Conservation (phyloP, 2,888 invertebrate species). For the Zygothrica quintamaculata region DNA sequence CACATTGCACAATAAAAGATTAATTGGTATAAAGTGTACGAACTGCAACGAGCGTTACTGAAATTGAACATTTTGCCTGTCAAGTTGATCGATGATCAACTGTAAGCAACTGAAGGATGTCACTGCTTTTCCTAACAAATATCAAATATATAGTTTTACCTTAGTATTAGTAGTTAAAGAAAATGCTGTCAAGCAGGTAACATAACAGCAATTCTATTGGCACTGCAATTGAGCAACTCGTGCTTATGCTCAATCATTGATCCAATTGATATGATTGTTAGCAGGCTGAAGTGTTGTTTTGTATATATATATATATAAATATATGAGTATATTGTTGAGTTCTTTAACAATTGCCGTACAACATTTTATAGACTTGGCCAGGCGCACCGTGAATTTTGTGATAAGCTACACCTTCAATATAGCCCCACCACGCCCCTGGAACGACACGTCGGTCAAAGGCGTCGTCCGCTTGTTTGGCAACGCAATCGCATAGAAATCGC, state of each 20-base stretch:
- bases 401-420: conserved; percentile 32
- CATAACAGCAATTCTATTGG: background rate
- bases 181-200: conserved; percentile 12
- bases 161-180: background rate
- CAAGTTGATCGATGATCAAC: conserved; percentile 33
- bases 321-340: background rate
- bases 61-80: no score
- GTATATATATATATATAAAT: background rate
- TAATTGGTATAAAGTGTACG: no score
- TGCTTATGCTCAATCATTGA: conserved; percentile 73
- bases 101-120: conserved; percentile 25
- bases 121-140: conserved; percentile 8
- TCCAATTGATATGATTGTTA: conserved; percentile 57
- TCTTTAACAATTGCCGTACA: conserved; percentile 4
- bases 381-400: conserved; percentile 25
- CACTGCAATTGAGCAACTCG: conserved; percentile 59
- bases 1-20: no score
- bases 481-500: conserved; percentile 64
- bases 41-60: no score
- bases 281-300: conserved; percentile 44
- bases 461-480: conserved; percentile 60
- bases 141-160: no score
- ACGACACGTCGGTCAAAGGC: conserved; percentile 54
- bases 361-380: conserved; percentile 19
- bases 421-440: background rate